A percentile compares a stretch with the other conserved stretches of the same genome.
Conservation (phyloP, 1,140 invertebrate species). For the Drosophila grimshawi region DNA sequence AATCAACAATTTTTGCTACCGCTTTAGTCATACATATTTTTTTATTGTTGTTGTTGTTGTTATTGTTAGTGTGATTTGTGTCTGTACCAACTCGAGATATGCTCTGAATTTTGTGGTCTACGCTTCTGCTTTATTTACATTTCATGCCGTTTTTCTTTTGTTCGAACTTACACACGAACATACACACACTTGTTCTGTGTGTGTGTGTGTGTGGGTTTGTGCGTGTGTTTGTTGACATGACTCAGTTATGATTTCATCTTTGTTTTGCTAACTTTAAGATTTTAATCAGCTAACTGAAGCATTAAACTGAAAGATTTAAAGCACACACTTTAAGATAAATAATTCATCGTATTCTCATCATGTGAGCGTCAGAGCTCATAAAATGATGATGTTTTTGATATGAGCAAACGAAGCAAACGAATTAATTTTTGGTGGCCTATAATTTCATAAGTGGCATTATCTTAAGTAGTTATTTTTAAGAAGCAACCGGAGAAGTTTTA, state of each 20-base stretch:
- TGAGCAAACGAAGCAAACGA: neutral
- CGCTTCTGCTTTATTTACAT: slow-evolving; percentile 40
- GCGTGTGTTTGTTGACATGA: slow-evolving; percentile 16
- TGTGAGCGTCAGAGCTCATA: neutral
- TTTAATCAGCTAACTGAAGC: slow-evolving; percentile 46
- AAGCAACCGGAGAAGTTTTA: neutral
- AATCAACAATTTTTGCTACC: slow-evolving; percentile 12
- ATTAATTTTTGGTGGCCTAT: neutral
- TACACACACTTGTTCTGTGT: no score
- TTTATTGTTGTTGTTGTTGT: neutral
- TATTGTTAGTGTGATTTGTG: neutral
- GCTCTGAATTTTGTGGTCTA: slow-evolving; percentile 42
- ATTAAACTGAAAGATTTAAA: slow-evolving; percentile 41
- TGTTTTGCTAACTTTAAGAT: slow-evolving; percentile 43
- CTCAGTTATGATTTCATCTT: slow-evolving; percentile 55
- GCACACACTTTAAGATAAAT: slow-evolving; percentile 33
- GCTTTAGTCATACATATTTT: slow-evolving; percentile 5
- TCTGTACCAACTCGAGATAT: slow-evolving; percentile 11
- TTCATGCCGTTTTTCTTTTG: slow-evolving; percentile 39
- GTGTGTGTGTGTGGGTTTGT: neutral
- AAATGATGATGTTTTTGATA: slow-evolving; percentile 2
- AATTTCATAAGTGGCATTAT: neutral
- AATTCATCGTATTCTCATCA: slow-evolving; percentile 10
- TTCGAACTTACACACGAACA: slow-evolving; percentile 1
- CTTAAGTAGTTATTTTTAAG: slow-evolving; percentile 1